phyloP scores from a whole-genome alignment of 2,113 vertebrate species.

The Leptobrachium ailaonicum region DNA sequence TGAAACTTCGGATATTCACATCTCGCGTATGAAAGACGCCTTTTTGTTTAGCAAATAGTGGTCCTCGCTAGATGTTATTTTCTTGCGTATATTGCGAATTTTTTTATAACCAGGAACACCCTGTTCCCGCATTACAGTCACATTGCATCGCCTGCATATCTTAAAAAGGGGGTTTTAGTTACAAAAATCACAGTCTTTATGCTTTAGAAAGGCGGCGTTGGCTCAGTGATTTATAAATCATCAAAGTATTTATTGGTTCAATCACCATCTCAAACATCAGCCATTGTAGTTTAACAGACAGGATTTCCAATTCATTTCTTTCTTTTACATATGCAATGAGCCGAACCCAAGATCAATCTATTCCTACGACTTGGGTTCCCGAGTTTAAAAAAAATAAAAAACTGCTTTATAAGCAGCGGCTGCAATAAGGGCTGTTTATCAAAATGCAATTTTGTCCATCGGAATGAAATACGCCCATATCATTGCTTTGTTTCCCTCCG shows the following conservation, averaged over 20 bases:
- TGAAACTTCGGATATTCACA: constrained; percentile 41
- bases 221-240: constrained; percentile 5
- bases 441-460: constrained; percentile 21
- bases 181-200: not conserved
- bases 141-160: not conserved
- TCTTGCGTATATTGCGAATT: not conserved
- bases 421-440: constrained; percentile 22
- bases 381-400: not conserved
- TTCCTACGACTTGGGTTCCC: not conserved
- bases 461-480: constrained; percentile 16
- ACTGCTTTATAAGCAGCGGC: constrained; percentile 16
- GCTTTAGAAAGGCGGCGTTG: not conserved
- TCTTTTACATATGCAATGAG: constrained; percentile 27
- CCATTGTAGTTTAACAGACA: constrained; percentile 20
- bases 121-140: constrained; percentile 13
- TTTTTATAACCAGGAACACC: constrained; percentile 14
- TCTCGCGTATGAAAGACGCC: constrained; percentile 25
- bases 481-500: not conserved
- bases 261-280: constrained; percentile 19
- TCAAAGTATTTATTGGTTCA: constrained; percentile 14
- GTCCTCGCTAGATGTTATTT: constrained; percentile 19
- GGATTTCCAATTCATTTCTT: constrained; percentile 20
- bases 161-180: not conserved
- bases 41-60: constrained; percentile 43
- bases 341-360: constrained; percentile 13